Evolutionary conservation across 2,888 invertebrate species (phyloP), one percentile per base, ranked within the genome.

Genomic region (Noctua janthe): DNA sequence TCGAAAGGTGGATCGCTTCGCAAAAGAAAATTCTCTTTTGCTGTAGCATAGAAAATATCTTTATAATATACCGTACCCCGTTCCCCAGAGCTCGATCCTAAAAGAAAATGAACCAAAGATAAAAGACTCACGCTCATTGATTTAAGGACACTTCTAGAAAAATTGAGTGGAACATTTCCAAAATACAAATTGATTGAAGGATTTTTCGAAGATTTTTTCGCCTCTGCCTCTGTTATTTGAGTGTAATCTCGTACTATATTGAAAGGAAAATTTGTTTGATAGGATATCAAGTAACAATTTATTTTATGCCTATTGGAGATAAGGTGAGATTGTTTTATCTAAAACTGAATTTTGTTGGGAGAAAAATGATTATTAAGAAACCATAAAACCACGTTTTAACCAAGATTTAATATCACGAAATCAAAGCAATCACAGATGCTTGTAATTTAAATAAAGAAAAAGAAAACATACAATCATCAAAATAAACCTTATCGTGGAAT

Each of bases 401-500:
- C 11, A 64, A 51, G 51, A 17, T 59, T 71, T 74, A 79, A 79
- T 59, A 59, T 47, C 23, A 79, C 23, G 15, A 71, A 59, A 71
- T 5, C 47, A 54, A 69, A 71, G 39, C 29, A 17, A 39, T 54
- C 11, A 20, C 47, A 62, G 20, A 17, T 64, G 35, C 8, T 64
- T 64, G 64, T 47, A 13, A 1, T 47, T 11, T 20, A n/a, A 64
- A n/a, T 20, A 20, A n/a, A 20, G 7, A 20, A 20, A 0, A 29
- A 51, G 3, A 64, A 66, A 66, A 10, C 62, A 35, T 20, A 35
- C 1, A 17, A 35, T 6, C 35, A 66, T 39, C 39, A 39, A 5
- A 23, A 4, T 0, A 29, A 23, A 51, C 20, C 17, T 49, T 67
- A n/a, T 84, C 97, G 97, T 3, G 98, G 98, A 74, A 98, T 97